phyloP scores from a whole-genome alignment of 2,797 vertebrate species.

The Enteromius fasciolatus region DNA sequence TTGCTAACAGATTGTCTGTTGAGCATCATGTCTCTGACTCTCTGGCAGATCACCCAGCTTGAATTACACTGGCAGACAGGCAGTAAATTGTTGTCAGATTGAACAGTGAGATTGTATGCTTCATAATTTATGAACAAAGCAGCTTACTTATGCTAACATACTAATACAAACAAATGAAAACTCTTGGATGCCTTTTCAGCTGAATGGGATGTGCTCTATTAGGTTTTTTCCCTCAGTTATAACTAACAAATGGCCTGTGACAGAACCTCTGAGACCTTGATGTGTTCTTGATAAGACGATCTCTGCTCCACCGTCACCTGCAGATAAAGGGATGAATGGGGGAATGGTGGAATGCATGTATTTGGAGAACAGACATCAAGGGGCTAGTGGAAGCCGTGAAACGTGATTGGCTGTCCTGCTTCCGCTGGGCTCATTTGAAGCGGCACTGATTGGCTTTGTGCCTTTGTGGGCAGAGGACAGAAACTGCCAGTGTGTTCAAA shows the following conservation, averaged over 20 bases:
- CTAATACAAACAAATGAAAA: slow-evolving; percentile 66
- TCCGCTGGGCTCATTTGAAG: slow-evolving; percentile 34
- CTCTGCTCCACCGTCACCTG: slow-evolving; percentile 11
- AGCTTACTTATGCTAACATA: slow-evolving; percentile 66
- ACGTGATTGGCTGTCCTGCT: slow-evolving; percentile 42
- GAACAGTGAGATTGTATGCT: slow-evolving; percentile 59
- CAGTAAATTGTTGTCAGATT: slow-evolving; percentile 60
- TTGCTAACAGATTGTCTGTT: slow-evolving; percentile 16
- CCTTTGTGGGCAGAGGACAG: slow-evolving; percentile 46
- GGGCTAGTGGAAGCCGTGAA: slow-evolving; percentile 27
- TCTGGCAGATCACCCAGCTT: slow-evolving; percentile 42
- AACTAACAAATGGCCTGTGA: slow-evolving; percentile 16
- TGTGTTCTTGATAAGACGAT: slow-evolving; percentile 41
- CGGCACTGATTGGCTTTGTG: slow-evolving; percentile 48
- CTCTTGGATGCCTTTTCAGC: slow-evolving; percentile 50
- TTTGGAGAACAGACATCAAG: slow-evolving; percentile 1
- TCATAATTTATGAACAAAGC: slow-evolving; percentile 72
- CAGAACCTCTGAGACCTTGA: slow-evolving; percentile 37
- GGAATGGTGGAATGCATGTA: slow-evolving; percentile 24
- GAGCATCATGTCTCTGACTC: slow-evolving; percentile 38
- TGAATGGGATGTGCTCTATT: not conserved
- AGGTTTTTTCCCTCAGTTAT: not conserved
- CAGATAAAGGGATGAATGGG: slow-evolving; percentile 40
- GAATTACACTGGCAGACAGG: slow-evolving; percentile 51
- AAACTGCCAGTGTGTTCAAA: slow-evolving; percentile 43